These are phyloP conservation scores for Dreissena polymorpha DNA, from an alignment of 1,140 invertebrate species.

Conservation along the genomic window DNA sequence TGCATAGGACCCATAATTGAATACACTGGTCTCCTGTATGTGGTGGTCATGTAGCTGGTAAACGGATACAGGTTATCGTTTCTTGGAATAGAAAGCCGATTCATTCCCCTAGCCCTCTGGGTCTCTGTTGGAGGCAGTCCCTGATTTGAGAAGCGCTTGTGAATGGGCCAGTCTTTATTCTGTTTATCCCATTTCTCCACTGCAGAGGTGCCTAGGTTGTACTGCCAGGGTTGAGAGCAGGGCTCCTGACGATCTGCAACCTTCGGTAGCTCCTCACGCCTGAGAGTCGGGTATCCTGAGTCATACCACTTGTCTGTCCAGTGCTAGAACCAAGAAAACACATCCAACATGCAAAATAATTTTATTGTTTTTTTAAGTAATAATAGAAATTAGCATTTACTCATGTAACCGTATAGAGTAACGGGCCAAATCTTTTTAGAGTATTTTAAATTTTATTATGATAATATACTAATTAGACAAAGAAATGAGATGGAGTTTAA, in stretches of 20 bases:
- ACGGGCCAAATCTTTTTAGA: background rate
- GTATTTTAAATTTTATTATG: background rate
- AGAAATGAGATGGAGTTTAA: too few species aligned
- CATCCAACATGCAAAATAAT: background rate
- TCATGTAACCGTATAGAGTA: too few species aligned
- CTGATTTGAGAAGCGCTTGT: slow-evolving; percentile 50
- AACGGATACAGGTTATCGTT: slow-evolving; percentile 74
- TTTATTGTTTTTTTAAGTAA: background rate
- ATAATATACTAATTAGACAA: background rate
- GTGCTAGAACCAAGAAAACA: slow-evolving; percentile 61
- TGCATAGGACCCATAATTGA: slow-evolving; percentile 74
- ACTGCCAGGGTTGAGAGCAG: slow-evolving; percentile 71
- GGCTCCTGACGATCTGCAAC: slow-evolving; percentile 67
- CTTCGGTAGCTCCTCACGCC: slow-evolving; percentile 70
- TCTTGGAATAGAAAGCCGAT: slow-evolving; percentile 64
- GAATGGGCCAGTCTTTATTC: slow-evolving; percentile 73
- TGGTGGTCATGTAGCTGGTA: slow-evolving; percentile 76
- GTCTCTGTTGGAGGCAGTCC: slow-evolving; percentile 69
- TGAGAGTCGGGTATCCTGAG: slow-evolving; percentile 64
- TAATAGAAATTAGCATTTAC: background rate
- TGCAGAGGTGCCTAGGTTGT: slow-evolving; percentile 66
- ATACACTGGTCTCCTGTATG: slow-evolving; percentile 74
- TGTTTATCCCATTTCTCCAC: slow-evolving; percentile 68
- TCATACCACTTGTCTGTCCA: slow-evolving; percentile 78
- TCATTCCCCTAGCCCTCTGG: slow-evolving; percentile 68